Evolutionary conservation across 2,797 vertebrate species (phyloP).

Genomic region (Etheostoma perlongum): DNA sequence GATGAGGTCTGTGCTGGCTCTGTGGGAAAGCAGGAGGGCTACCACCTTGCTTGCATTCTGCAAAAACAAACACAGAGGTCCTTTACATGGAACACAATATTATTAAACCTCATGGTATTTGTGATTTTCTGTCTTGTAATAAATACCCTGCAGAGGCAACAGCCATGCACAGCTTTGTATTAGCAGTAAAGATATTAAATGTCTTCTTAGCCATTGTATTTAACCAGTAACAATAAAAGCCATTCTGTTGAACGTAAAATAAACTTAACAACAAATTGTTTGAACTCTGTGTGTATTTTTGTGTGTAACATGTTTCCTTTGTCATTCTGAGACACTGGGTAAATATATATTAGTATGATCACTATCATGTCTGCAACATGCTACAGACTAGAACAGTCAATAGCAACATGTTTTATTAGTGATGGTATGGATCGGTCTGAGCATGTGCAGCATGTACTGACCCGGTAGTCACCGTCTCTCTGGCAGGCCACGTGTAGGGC

Average conservation of each 20-base stretch:
- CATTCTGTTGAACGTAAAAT: neutral
- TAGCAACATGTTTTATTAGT: neutral
- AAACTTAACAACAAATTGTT: neutral
- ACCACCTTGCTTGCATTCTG: slow-evolving; percentile 86
- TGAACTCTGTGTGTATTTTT: neutral
- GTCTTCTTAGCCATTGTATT: neutral
- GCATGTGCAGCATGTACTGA: slow-evolving; percentile 50
- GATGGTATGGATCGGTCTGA: neutral
- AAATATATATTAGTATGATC: too few species aligned
- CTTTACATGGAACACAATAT: neutral
- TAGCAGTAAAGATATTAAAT: neutral
- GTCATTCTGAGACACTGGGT: neutral
- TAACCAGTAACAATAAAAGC: neutral
- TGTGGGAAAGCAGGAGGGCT: slow-evolving; percentile 84
- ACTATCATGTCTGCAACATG: neutral
- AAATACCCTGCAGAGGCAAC: neutral
- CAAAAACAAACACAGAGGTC: neutral
- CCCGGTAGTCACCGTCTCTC: slow-evolving; percentile 79
- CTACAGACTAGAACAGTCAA: neutral
- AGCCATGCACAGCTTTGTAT: too few species aligned
- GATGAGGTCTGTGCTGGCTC: slow-evolving; percentile 83
- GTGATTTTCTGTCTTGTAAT: neutral
- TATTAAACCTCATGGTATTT: neutral
- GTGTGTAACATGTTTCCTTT: neutral
- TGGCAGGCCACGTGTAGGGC: slow-evolving; percentile 90